phyloP scores from a whole-genome alignment of 1,140 invertebrate species.

The Drosophila virilis region DNA sequence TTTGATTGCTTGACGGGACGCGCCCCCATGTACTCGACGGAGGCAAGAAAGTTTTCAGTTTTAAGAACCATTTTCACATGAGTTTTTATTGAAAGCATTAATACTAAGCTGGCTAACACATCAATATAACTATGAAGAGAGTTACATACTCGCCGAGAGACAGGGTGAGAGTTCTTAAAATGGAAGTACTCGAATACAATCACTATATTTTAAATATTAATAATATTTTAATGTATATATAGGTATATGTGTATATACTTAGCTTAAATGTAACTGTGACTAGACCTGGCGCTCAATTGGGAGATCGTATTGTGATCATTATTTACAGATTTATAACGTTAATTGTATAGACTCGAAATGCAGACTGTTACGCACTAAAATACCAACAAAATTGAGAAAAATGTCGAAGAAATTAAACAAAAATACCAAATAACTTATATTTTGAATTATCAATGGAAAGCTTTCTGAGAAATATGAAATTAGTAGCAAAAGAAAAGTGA shows the following conservation, averaged over 20 bases:
- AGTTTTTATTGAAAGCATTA: conserved; percentile 68
- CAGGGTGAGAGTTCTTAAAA: conserved; percentile 42
- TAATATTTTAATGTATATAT: conserved; percentile 27
- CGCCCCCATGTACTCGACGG: not conserved
- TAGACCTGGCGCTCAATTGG: conserved; percentile 34
- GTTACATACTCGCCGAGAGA: conserved; percentile 9
- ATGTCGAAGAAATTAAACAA: not conserved
- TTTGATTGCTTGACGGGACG: conserved; percentile 59
- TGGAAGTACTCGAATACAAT: conserved; percentile 72
- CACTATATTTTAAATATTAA: conserved; percentile 51
- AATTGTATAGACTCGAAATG: conserved; percentile 13
- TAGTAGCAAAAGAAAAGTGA: too few relatives aligned
- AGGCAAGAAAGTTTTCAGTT: conserved; percentile 9
- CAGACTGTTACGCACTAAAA: conserved; percentile 7
- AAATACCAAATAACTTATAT: not conserved
- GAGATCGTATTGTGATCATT: conserved; percentile 32
- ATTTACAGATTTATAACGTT: conserved; percentile 53
- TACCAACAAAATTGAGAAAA: not conserved
- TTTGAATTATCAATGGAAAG: too few relatives aligned
- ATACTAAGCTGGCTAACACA: conserved; percentile 60
- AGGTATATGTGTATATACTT: conserved; percentile 22
- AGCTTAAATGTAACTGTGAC: conserved; percentile 44
- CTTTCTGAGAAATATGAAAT: too few relatives aligned
- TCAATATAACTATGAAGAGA: conserved; percentile 22
- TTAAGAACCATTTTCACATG: conserved; percentile 32